These are phyloP conservation scores for Chanos chanos DNA, from an alignment of 2,797 vertebrate species.

Conservation along the genomic window DNA sequence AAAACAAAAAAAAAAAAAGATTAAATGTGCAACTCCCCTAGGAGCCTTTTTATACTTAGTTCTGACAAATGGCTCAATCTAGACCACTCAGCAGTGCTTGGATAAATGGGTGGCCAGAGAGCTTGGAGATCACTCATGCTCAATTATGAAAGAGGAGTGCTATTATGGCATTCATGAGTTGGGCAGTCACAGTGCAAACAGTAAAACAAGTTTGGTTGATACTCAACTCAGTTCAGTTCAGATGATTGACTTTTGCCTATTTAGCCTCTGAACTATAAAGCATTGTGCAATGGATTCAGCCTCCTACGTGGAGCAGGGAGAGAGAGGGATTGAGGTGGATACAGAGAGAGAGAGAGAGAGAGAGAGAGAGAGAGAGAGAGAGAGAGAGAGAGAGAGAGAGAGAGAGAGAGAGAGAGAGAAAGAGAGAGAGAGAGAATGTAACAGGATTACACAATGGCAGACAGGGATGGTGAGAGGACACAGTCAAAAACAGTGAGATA, in stretches of 20 bases:
- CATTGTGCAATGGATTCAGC: not conserved
- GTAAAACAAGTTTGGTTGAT: not conserved
- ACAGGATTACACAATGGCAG: not conserved
- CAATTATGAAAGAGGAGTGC: conserved; percentile 51
- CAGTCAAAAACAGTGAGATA: not conserved
- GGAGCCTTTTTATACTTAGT: conserved; percentile 44
- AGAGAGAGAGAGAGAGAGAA: not conserved
- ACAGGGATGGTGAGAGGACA: not conserved
- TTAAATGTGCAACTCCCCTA: conserved; percentile 39
- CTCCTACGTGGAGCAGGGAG: not conserved
- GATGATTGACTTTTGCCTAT: too few relatives aligned
- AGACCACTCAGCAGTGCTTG: conserved; percentile 48
- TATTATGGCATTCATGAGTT: conserved; percentile 48
- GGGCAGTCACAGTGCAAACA: not conserved
- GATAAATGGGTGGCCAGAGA: conserved; percentile 48
- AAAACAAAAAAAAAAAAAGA: conserved; percentile 38
- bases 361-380: not conserved
- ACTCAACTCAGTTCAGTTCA: too few relatives aligned
- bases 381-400: not conserved
- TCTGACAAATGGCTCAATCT: conserved; percentile 54
- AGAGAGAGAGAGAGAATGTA: not conserved
- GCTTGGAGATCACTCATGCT: conserved; percentile 57
- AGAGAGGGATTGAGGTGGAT: not conserved
- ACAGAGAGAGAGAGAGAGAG: not conserved
- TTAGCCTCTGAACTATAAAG: too few relatives aligned